Base-by-base conservation (phyloP, 2,113 vertebrate genomes). In the Tachycineta bicolor region DNA sequence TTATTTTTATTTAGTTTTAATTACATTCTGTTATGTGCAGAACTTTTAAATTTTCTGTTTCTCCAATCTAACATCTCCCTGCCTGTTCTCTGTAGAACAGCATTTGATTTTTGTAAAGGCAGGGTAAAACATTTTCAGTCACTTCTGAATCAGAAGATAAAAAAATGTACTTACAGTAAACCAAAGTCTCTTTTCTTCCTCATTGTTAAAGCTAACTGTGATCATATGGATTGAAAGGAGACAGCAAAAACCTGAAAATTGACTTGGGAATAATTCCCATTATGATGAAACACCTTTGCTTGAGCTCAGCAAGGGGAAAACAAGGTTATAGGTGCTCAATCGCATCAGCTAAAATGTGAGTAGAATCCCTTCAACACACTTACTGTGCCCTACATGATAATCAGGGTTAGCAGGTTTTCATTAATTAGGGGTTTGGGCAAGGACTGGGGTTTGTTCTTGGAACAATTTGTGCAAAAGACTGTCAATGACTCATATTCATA, bases 241-340 rank as follows among this genome's bases (percentile, higher is more conserved):
- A 75, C 49, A 68, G 74, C 6, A 91, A 96, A 96, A 94, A 71
- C 60, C 82, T 83, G 92, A 96, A 97, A 92, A 96, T 86, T 95
- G 90, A 74, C 82, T 90, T 79, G 94, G 84, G 91, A 96, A 94
- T 95, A 93, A 94, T 83, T 93, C 85, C 76, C 60, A 56, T 94
- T 88, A 67, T 83, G 92, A 96, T 93, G 91, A 93, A 96, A 95
- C 88, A 97, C 87, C 85, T 96, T 97, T 96, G 46, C 82, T 90
- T 74, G 68, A 90, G 76, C 71, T 88, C 0, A 1, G 83, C 90
- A 97, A 95, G 90, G 93, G 85, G 90, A 96, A 96, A 94, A 56
- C 82, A 96, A 95, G 94, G 94, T 95, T 94, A 85, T 62, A 86
- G 84, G 87, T 94, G 71, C 73, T 93, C 90, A 88, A 15, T 90